Conservation (phyloP, 2,888 invertebrate genomes). For the Venustoraphidia nigricollis region DNA sequence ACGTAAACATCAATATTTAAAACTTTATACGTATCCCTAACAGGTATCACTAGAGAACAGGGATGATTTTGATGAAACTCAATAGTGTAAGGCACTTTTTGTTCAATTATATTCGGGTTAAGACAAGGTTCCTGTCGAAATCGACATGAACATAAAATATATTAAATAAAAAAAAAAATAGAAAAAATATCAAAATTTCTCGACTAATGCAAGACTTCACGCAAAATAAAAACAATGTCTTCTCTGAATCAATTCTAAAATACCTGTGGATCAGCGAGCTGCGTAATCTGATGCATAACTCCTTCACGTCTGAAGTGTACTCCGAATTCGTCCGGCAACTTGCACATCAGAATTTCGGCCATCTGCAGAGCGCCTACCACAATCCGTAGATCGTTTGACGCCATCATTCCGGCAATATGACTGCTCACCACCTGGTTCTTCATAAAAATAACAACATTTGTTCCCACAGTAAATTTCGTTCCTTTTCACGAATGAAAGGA, state of each 20-base stretch:
- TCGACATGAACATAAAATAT: not conserved
- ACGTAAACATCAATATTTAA: too few species aligned
- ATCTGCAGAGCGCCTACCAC: constrained; percentile 95
- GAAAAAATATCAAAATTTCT: too few species aligned
- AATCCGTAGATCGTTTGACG: constrained; percentile 88
- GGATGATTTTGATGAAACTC: too few species aligned
- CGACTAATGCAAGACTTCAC: too few species aligned
- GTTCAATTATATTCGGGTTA: too few species aligned
- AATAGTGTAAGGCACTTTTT: too few species aligned
- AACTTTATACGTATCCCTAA: too few species aligned
- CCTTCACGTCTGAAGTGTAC: constrained; percentile 95
- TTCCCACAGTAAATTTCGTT: not conserved
- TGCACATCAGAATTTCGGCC: constrained; percentile 92
- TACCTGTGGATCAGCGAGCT: constrained; percentile 53
- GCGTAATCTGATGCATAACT: constrained; percentile 76
- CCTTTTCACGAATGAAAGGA: not conserved
- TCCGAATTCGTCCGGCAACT: constrained; percentile 87
- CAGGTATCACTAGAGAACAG: too few species aligned
- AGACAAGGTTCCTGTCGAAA: too few species aligned
- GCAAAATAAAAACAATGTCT: too few species aligned
- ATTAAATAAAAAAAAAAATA: not conserved
- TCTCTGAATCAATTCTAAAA: not conserved
- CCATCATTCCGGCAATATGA: constrained; percentile 97
- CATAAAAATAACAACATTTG: constrained; percentile 29
- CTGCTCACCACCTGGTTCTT: constrained; percentile 75